phyloP scores from a whole-genome alignment of 2,888 invertebrate genomes.

The Beris chalybata region DNA sequence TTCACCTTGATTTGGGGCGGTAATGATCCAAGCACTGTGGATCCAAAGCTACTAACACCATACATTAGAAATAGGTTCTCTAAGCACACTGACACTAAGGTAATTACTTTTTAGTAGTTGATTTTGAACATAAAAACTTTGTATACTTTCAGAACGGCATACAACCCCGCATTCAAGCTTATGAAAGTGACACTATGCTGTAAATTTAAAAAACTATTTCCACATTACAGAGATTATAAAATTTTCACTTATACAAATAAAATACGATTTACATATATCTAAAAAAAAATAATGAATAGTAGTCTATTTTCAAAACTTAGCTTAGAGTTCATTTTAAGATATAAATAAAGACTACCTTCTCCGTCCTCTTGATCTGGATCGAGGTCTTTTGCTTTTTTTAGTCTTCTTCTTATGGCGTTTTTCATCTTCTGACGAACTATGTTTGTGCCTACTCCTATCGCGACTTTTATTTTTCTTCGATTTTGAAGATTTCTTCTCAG shows the following conservation, averaged over 20 bases:
- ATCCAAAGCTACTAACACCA: conserved; percentile 67
- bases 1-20: conserved; percentile 53
- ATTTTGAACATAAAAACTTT: too few species aligned
- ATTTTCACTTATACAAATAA: conserved; percentile 24
- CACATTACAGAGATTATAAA: too few species aligned
- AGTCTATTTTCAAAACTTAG: neutral
- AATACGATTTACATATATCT: conserved; percentile 7
- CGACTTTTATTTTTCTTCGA: conserved; percentile 44
- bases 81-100: neutral
- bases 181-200: neutral
- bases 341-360: conserved; percentile 31
- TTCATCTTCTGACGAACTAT: conserved; percentile 43
- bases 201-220: neutral
- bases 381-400: conserved; percentile 52
- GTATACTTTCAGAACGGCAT: too few species aligned
- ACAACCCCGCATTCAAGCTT: neutral
- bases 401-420: conserved; percentile 51
- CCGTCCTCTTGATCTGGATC: conserved; percentile 47
- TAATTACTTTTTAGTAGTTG: neutral
- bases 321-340: neutral
- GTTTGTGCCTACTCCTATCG: conserved; percentile 44
- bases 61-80: conserved; percentile 58
- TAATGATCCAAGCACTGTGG: conserved; percentile 61
- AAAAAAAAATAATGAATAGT: conserved; percentile 4
- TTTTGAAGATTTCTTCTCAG: conserved; percentile 42